Evolutionary conservation across 2,888 invertebrate species (phyloP).

Genomic region (Drosophila prostipennis): DNA sequence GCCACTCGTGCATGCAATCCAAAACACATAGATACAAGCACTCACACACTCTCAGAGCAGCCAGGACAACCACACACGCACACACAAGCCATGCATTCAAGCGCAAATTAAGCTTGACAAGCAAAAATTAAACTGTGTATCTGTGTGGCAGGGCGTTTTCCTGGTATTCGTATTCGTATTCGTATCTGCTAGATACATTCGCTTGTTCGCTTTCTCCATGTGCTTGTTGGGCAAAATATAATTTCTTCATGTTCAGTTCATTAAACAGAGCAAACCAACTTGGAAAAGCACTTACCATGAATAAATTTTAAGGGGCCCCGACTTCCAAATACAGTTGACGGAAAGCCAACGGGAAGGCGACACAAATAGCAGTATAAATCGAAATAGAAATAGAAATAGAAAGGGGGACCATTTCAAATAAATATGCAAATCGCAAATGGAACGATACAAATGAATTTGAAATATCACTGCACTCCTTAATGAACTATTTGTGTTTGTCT

Average conservation of each 20-base stretch:
- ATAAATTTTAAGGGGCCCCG: slow-evolving; percentile 26
- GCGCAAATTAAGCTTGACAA: slow-evolving; percentile 81
- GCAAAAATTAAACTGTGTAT: slow-evolving; percentile 72
- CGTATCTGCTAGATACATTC: slow-evolving; percentile 28
- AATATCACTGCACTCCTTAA: slow-evolving; percentile 36
- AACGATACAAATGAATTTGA: slow-evolving; percentile 20
- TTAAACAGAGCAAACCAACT: slow-evolving; percentile 67
- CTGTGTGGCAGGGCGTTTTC: slow-evolving; percentile 7
- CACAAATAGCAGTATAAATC: background rate
- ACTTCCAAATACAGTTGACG: slow-evolving; percentile 10
- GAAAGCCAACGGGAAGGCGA: background rate
- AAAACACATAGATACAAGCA: slow-evolving; percentile 32
- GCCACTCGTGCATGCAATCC: slow-evolving; percentile 66
- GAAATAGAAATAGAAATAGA: too few species aligned
- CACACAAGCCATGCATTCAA: slow-evolving; percentile 65
- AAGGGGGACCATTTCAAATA: slow-evolving; percentile 17
- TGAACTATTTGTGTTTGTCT: slow-evolving; percentile 43
- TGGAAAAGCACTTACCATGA: slow-evolving; percentile 48
- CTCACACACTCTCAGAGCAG: slow-evolving; percentile 24
- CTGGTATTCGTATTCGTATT: slow-evolving; percentile 11
- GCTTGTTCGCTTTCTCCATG: slow-evolving; percentile 32
- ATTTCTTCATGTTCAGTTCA: slow-evolving; percentile 74
- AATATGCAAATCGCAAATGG: slow-evolving; percentile 50
- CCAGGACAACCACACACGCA: slow-evolving; percentile 19
- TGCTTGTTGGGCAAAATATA: slow-evolving; percentile 71